Percentiles rank a stretch among this genome's conserved stretches.
Conservation (phyloP, 2,113 vertebrate species). For the Dasypus novemcinctus region DNA sequence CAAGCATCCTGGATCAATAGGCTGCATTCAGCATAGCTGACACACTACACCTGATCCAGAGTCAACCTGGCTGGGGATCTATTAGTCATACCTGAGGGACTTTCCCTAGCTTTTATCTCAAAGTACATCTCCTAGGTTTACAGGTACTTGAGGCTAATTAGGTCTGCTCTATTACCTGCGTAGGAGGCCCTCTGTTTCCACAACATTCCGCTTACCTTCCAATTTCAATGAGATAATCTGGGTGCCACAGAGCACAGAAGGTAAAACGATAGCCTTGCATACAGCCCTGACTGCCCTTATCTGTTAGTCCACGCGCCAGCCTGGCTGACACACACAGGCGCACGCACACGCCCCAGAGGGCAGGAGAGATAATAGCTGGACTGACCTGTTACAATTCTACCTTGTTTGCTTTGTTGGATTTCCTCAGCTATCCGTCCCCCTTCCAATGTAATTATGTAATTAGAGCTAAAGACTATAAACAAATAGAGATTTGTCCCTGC, state of each 20-base stretch:
- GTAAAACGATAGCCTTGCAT: conserved; percentile 83
- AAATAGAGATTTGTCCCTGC: conserved; percentile 74
- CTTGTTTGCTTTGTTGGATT: conserved; percentile 77
- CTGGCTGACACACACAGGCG: neutral
- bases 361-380: conserved; percentile 75
- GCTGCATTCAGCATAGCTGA: conserved; percentile 89
- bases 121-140: conserved; percentile 93
- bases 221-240: conserved; percentile 83
- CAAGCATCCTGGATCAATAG: conserved; percentile 89
- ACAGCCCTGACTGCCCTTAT: conserved; percentile 42
- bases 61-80: conserved; percentile 85
- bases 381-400: conserved; percentile 73
- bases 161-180: conserved; percentile 93
- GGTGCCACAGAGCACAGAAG: conserved; percentile 76
- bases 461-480: conserved; percentile 80
- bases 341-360: neutral
- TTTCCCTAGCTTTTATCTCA: conserved; percentile 87
- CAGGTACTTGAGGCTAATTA: conserved; percentile 98
- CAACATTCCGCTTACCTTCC: conserved; percentile 80
- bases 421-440: conserved; percentile 66
- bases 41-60: conserved; percentile 89
- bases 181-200: conserved; percentile 81
- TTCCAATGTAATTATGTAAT: conserved; percentile 82
- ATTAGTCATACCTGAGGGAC: conserved; percentile 89
- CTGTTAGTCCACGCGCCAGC: conserved; percentile 33